These are phyloP conservation scores for Sminthurides bifidus DNA, from an alignment of 1,140 invertebrate genomes.

Conservation along the genomic window DNA sequence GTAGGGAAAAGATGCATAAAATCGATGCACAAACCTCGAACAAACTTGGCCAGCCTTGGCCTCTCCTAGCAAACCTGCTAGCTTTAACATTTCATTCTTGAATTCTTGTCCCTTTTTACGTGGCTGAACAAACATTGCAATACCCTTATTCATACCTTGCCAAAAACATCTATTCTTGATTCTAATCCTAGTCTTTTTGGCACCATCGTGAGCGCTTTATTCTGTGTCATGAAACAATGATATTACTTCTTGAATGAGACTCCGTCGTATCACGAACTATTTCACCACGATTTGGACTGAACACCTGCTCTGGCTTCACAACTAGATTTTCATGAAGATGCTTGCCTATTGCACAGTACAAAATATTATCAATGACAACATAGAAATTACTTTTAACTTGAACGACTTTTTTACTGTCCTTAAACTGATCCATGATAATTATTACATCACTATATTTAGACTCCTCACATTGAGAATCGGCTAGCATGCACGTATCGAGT, in stretches of 20 bases:
- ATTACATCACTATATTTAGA: neutral
- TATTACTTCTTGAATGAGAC: neutral
- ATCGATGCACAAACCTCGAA: constrained; percentile 23
- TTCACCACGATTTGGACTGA: neutral
- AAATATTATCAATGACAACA: neutral
- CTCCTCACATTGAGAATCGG: neutral
- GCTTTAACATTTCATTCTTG: neutral
- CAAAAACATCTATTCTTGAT: constrained; percentile 13
- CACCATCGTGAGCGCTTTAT: constrained; percentile 5
- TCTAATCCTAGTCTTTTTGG: constrained; percentile 4
- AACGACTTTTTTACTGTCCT: neutral
- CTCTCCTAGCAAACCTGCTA: neutral
- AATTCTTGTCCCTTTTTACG: constrained; percentile 7
- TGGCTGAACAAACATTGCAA: constrained; percentile 4
- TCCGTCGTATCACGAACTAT: neutral
- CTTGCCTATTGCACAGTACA: no score
- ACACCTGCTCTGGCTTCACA: no score
- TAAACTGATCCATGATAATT: neutral
- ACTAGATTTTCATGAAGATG: no score
- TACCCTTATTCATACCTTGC: constrained; percentile 16
- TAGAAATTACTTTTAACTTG: neutral
- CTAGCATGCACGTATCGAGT: no score
- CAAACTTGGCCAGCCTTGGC: neutral
- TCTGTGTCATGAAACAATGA: constrained; percentile 15
- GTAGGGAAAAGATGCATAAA: no score